Percentiles rank a stretch among this genome's conserved stretches.
Conservation (phyloP, 2,113 vertebrate genomes). For the Mellivora capensis region DNA sequence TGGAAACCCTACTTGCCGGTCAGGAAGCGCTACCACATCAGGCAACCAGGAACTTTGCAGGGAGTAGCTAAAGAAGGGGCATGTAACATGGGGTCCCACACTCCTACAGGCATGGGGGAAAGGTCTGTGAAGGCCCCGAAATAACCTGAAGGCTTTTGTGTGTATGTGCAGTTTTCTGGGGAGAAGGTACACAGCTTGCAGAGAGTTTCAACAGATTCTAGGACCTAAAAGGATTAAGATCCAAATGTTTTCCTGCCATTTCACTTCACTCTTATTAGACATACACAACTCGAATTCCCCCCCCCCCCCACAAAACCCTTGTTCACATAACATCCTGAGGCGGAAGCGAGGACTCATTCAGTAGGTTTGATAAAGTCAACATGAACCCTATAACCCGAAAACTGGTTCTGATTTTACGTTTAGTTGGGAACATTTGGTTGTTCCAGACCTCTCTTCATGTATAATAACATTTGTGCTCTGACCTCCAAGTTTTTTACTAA, state of each 20-base stretch:
- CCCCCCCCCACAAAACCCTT: background rate
- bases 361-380: background rate
- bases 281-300: background rate
- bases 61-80: background rate
- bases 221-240: background rate
- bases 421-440: background rate
- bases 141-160: background rate
- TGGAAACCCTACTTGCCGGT: background rate
- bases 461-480: background rate
- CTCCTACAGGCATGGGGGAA: background rate
- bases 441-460: slow-evolving; percentile 15
- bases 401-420: slow-evolving; percentile 46
- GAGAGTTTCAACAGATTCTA: background rate
- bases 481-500: background rate
- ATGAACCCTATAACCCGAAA: background rate
- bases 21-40: background rate
- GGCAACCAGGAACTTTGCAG: background rate
- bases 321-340: background rate
- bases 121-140: background rate
- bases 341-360: background rate
- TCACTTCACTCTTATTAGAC: background rate
- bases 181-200: background rate
- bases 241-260: background rate
- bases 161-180: background rate
- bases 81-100: background rate